Percentiles rank a stretch among this genome's conserved stretches.
phyloP scores from a whole-genome alignment of 2,797 vertebrate genomes.

The Psittacula echo region DNA sequence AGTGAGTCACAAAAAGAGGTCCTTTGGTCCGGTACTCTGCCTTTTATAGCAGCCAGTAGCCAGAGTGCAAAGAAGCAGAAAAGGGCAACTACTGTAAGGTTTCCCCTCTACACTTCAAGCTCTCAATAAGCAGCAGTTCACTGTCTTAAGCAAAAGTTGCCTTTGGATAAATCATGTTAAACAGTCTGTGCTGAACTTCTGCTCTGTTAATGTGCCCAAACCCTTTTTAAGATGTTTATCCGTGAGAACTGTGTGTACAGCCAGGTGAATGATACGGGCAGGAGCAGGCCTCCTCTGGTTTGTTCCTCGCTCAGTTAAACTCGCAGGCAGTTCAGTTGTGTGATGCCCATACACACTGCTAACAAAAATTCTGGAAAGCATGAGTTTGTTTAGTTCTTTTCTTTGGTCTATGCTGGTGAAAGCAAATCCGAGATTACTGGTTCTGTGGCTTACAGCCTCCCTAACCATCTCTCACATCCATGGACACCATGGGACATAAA shows the following conservation, averaged over 20 bases:
- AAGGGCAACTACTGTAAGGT: not conserved
- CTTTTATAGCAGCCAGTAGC: not conserved
- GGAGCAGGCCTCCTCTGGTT: not conserved
- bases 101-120: not conserved
- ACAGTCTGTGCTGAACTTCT: not conserved
- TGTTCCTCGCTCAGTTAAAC: not conserved
- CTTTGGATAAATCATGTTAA: not conserved
- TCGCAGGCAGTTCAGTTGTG: not conserved
- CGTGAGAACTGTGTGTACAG: not conserved
- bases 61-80: not conserved
- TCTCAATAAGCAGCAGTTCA: not conserved
- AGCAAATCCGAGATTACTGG: not conserved
- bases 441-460: not conserved
- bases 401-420: conserved; percentile 19
- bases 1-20: not conserved
- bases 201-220: not conserved
- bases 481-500: not conserved
- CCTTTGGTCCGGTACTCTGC: not conserved
- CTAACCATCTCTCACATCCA: not conserved
- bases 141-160: not conserved
- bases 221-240: not conserved
- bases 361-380: not conserved
- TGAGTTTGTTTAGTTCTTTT: not conserved
- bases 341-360: not conserved
- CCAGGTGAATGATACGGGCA: not conserved